Base-by-base conservation (phyloP, 2,797 vertebrate species). In the Sebastes alutus region DNA sequence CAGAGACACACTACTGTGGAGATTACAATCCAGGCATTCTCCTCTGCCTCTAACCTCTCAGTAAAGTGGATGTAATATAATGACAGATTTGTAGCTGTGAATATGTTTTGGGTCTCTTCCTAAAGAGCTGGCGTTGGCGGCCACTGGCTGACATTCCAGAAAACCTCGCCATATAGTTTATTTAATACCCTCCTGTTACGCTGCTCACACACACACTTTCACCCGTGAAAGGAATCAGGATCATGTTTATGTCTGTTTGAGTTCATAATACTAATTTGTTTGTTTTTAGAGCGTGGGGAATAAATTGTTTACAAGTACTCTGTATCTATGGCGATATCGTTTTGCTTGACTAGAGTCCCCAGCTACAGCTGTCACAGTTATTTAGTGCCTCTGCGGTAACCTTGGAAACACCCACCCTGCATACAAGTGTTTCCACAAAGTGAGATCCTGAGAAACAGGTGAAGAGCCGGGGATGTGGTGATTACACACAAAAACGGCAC, bases 351-450 rank as follows among this genome's bases (percentile, higher is more conserved):
- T 87, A 87, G 84, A 91, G 85, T 92, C 89, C 90, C 90, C 81
- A 90, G 93, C 77, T 89, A 87, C 93, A 94, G 91, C 92, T 94
- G 94, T 90, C 92, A 93, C 88, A 83, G 87, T 93, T 92, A 93
- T 94, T 93, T 94, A 94, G 85, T 92, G 89, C 88, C 88, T 91
- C 91, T 82, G 86, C 73, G 59, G 94, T 94, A 93, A 93, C 94
- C 94, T 91, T 95, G 94, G 94, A 90, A 95, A 95, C 94, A 87
- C 92, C 87, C 89, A 80, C 68, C 85, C 81, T 70, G 82, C 86
- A 66, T 74, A 78, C 80, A 84, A 90, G 91, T 91, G 92, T 91
- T 92, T 89, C 85, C 83, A 69, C 84, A 80, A 92, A 91, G 78
- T 83, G 84, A 86, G 86, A 87, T 82, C 84, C 83, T 82, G 91